Evolutionary conservation across 1,140 invertebrate genomes (phyloP), one percentile per base, ranked within the genome.

Genomic region (Bombus sylvicola): DNA sequence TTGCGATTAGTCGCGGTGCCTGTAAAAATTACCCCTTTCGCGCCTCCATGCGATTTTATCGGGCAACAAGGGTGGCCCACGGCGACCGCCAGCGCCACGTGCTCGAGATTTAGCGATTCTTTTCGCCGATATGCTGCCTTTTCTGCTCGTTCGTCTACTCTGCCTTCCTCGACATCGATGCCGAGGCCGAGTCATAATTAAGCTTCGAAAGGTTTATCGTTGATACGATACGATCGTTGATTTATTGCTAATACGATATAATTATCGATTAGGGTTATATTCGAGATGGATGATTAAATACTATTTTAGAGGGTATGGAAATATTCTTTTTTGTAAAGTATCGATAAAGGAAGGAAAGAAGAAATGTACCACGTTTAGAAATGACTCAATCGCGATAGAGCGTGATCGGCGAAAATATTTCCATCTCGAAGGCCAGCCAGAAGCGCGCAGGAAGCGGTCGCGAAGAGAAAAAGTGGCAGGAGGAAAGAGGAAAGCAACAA

Each of bases 401-500:
- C 81, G 84, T 69, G 87, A 84, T 86, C 78, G 62, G 66, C 95
- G 47, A 85, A 78, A 86, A 84, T 92, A 92, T 25, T 90, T 91
- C 90, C 89, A 92, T 91, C 89, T 92, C 90, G 77, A 94, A 93
- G 81, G 92, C 87, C 83, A 93, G 94, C 91, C 92, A 78, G 88
- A 93, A 8, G 85, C 93, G 81, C 93, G 94, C 22, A 89, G 83
- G 94, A n/a, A 90, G 94, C 31, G 85, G 91, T 25, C 64, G 64
- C 37, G 66, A 13, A 5, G 66, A 80, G 57, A 79, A 85, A 78
- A 85, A 90, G 79, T 57, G 86, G 79, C 64, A 85, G 76, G 77
- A 62, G 68, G 37, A 43, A 87, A 66, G 87, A 28, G 93, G 91
- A 77, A 92, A 89, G 10, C 91, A 94, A 90, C 94, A 22, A 39